These are phyloP conservation scores for Eunapius fragilis DNA, from an alignment of 37 sponge, comb jelly and placozoan genomes.

Conservation along the genomic window DNA sequence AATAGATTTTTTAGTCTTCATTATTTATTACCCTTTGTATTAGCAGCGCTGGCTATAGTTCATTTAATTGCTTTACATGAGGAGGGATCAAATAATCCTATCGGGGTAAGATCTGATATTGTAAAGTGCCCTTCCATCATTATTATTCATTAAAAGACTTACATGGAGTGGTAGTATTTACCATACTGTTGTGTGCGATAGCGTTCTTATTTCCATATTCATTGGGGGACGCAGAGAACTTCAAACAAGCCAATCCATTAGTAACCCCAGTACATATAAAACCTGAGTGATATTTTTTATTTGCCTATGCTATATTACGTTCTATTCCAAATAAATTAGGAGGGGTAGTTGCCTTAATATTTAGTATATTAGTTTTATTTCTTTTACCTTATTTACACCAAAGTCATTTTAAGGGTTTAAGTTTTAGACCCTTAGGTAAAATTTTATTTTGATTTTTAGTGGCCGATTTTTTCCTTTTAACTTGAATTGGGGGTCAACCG, in stretches of 20 bases:
- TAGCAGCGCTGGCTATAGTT: slow-evolving; percentile 49
- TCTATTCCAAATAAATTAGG: slow-evolving; percentile 85
- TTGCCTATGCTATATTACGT: slow-evolving; percentile 84
- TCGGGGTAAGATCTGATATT: slow-evolving; percentile 53
- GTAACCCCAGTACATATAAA: slow-evolving; percentile 82
- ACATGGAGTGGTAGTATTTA: slow-evolving; percentile 45
- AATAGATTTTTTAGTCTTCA: slow-evolving; percentile 83
- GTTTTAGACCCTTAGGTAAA: slow-evolving; percentile 68
- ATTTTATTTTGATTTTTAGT: slow-evolving; percentile 74
- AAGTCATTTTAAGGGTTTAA: slow-evolving; percentile 46
- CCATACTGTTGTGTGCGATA: slow-evolving; percentile 32
- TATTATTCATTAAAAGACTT: slow-evolving; percentile 74
- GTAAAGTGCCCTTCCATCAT: slow-evolving; percentile 73
- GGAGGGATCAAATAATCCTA: slow-evolving; percentile 67
- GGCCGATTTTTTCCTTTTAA: slow-evolving; percentile 74
- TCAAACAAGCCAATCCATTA: slow-evolving; percentile 76
- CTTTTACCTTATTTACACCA: slow-evolving; percentile 61
- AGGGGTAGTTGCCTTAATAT: slow-evolving; percentile 66
- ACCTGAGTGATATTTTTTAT: slow-evolving; percentile 84
- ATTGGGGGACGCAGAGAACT: slow-evolving; percentile 78
- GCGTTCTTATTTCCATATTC: slow-evolving; percentile 64
- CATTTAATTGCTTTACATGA: slow-evolving; percentile 77
- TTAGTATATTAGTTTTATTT: slow-evolving; percentile 70
- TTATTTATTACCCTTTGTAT: slow-evolving; percentile 83
- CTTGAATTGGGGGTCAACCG: slow-evolving; percentile 76